Evolutionary conservation across 2,888 invertebrate genomes (phyloP), one percentile per base, ranked within the genome.

Genomic region (Synergus gifuensis): DNA sequence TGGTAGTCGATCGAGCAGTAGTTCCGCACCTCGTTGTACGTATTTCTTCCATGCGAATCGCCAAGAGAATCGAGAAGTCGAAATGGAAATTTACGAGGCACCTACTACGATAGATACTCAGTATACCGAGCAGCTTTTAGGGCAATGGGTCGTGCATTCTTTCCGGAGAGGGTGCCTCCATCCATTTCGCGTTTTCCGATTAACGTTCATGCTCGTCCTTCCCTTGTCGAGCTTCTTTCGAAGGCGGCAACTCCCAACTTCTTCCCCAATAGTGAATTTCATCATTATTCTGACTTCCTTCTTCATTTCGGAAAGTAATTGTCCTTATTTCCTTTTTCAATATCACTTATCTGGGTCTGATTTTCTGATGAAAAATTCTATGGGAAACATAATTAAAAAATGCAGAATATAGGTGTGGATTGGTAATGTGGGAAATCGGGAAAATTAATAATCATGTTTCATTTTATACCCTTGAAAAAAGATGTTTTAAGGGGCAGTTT

Each of bases 51-150:
- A 80, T 69, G 80, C 79, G 87, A 86, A 85, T 88, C 86, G 87
- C 87, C 86, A 85, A 85, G 85, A 85, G 85, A 81, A 76, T 83
- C 83, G 83, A 83, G 83, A 79, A 82, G 80, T 85, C 87, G 84
- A 85, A 86, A 87, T 86, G 85, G 85, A 87, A 87, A 88, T 88
- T 87, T 88, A 88, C 84, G 88, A 86, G 87, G 79, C 67, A 83
- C 83, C 83, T 81, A 79, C 81, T 69, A 77, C 84, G 81, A 86
- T 86, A 87, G 86, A 86, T 85, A 85, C 85, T 83, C 81, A 81
- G 84, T 84, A 84, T 84, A 82, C 84, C 83, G 84, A 79, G 83
- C 82, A 69, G 81, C 83, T 88, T 85, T 86, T 84, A 84, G 85
- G 84, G 81, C 86, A 86, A 85, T 86, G 83, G 86, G 84, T 84